Conservation (phyloP, 2,888 invertebrate species). For the Globia sparganii region DNA sequence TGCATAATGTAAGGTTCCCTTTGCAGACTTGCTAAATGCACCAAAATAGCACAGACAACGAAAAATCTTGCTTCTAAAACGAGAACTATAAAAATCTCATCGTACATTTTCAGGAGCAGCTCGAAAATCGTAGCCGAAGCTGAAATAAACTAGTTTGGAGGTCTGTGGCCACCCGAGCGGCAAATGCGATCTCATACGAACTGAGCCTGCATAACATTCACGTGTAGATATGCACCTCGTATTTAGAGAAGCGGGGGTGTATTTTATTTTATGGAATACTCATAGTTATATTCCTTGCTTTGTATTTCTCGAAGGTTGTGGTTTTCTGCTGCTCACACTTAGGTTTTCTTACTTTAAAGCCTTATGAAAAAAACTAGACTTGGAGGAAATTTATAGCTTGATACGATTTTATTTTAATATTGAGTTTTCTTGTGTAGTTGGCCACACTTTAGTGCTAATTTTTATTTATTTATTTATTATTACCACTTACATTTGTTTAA, state of each 20-base stretch:
- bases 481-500: no score
- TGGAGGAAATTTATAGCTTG: background rate
- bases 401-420: background rate
- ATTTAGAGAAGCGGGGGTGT: background rate
- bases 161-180: slow-evolving; percentile 16
- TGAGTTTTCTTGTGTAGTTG: no score
- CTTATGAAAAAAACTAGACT: background rate
- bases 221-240: background rate
- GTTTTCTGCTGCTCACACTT: background rate
- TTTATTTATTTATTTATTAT: no score
- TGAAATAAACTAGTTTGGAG: slow-evolving; percentile 45
- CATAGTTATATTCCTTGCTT: background rate
- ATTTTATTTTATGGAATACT: background rate
- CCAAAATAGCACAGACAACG: background rate
- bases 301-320: background rate
- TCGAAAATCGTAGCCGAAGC: slow-evolving; percentile 26
- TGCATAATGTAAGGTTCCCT: background rate
- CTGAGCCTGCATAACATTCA: slow-evolving; percentile 25
- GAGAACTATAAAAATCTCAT: background rate
- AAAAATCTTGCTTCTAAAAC: background rate
- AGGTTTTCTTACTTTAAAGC: background rate
- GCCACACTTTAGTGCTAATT: no score
- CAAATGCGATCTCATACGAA: slow-evolving; percentile 32
- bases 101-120: slow-evolving; percentile 6
- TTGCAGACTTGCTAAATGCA: background rate